Evolutionary conservation across 2,888 invertebrate genomes (phyloP).

Genomic region (Acanthococcus lagerstroemiae): DNA sequence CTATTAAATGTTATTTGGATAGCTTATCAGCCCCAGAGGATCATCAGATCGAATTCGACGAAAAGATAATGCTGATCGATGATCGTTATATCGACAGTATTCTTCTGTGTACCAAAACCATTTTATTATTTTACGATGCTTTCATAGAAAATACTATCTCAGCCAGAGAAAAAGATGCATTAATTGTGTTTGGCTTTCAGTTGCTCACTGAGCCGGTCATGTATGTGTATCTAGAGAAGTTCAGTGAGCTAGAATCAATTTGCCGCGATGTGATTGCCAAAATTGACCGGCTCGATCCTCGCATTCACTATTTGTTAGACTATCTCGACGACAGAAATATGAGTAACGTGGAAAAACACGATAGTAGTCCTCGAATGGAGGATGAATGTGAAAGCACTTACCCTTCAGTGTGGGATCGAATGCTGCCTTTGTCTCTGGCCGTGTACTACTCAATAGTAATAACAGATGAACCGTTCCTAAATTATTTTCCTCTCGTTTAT

Average conservation of each 20-base stretch:
- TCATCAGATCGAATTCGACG: background rate
- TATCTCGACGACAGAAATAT: slow-evolving; percentile 5
- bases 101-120: background rate
- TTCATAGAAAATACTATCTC: background rate
- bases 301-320: background rate
- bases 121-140: background rate
- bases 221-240: slow-evolving; percentile 9
- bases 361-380: no score
- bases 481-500: slow-evolving; percentile 5
- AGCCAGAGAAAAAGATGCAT: background rate
- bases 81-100: background rate
- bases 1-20: slow-evolving; percentile 1
- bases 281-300: background rate
- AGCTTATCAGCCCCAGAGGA: background rate
- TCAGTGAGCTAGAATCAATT: background rate
- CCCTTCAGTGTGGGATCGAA: background rate
- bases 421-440: background rate
- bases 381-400: background rate
- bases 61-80: background rate
- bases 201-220: background rate
- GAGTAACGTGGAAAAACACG: no score
- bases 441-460: slow-evolving; percentile 1
- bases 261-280: background rate
- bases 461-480: background rate
- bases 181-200: slow-evolving; percentile 6